phyloP scores from a whole-genome alignment of 2,797 vertebrate species.

The Fratercula arctica region DNA sequence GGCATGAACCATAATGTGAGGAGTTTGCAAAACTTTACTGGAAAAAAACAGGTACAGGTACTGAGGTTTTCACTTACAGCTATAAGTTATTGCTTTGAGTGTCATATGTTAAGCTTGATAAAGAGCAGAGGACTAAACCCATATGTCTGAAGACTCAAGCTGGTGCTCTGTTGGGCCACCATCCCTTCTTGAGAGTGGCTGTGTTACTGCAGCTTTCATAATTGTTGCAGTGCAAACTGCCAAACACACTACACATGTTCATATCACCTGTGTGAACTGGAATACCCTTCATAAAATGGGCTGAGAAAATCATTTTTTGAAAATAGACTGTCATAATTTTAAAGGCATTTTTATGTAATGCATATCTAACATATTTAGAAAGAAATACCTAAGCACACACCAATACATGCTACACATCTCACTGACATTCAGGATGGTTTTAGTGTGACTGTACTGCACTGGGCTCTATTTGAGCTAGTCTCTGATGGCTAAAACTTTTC shows the following conservation, averaged over 20 bases:
- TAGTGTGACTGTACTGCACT: background rate
- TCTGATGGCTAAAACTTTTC: background rate
- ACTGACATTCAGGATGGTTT: background rate
- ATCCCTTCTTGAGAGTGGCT: background rate
- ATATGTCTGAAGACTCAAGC: background rate
- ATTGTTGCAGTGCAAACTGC: background rate
- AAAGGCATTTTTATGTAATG: background rate
- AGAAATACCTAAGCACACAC: background rate
- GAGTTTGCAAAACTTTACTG: background rate
- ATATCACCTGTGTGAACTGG: background rate
- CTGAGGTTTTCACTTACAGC: background rate
- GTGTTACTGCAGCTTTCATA: background rate
- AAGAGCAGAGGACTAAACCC: background rate
- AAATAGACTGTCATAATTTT: background rate
- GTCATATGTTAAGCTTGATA: background rate
- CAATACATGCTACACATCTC: background rate
- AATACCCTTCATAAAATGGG: background rate
- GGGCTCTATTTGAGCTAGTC: background rate
- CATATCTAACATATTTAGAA: background rate
- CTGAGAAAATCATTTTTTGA: background rate
- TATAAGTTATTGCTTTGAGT: background rate
- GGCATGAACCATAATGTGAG: background rate
- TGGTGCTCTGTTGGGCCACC: background rate
- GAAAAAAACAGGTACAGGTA: background rate
- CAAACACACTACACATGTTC: background rate